Evolutionary conservation across 2,113 vertebrate genomes (phyloP).

Genomic region (Notothenia coriiceps): DNA sequence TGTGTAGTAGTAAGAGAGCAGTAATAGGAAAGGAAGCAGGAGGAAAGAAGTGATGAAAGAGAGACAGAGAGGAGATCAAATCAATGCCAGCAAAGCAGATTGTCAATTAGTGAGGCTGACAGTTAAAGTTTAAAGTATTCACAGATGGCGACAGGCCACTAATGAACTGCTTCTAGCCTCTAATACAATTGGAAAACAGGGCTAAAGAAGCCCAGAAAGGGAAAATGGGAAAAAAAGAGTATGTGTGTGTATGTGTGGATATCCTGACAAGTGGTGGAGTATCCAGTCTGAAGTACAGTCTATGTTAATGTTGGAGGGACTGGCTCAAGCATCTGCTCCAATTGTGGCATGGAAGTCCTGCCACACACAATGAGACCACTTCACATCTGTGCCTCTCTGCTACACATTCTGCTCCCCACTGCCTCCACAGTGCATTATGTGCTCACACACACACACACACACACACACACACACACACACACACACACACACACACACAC

Average conservation of each 20-base stretch:
- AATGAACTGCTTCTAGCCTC: constrained; percentile 54
- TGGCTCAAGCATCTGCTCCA: constrained; percentile 45
- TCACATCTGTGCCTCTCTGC: constrained; percentile 34
- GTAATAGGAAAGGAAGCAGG: not conserved
- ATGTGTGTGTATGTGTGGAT: constrained; percentile 5
- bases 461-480: too few relatives aligned
- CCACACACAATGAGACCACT: constrained; percentile 4
- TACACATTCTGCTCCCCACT: constrained; percentile 16
- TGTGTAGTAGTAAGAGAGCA: not conserved
- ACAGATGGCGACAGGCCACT: constrained; percentile 57
- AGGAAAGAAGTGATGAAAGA: constrained; percentile 35
- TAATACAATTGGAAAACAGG: constrained; percentile 46
- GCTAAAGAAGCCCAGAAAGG: constrained; percentile 13
- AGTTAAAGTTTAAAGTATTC: constrained; percentile 67
- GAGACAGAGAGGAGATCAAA: constrained; percentile 53
- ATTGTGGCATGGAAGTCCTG: constrained; percentile 31
- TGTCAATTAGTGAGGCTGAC: constrained; percentile 65
- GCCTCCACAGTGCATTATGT: constrained; percentile 10
- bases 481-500: constrained; percentile 1
- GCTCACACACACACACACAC: not conserved
- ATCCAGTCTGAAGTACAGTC: constrained; percentile 19
- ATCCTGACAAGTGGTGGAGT: not conserved
- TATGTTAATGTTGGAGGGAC: constrained; percentile 33
- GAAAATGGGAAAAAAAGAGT: not conserved
- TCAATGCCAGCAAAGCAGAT: constrained; percentile 61